phyloP scores from a whole-genome alignment of 2,888 invertebrate genomes.

The Gymnocheta viridis region DNA sequence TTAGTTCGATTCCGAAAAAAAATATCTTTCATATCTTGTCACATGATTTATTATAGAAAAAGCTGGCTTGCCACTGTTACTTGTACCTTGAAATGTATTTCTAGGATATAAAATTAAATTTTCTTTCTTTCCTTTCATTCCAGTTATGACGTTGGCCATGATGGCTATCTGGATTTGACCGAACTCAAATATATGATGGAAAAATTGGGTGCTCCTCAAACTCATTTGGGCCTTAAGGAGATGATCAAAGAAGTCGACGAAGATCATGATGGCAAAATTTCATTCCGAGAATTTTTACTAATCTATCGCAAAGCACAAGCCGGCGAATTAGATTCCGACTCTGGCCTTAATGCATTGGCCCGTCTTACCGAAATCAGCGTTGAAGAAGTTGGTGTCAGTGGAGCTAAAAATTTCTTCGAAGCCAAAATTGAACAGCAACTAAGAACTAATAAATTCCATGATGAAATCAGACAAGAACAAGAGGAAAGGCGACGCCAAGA shows the following conservation, averaged over 20 bases:
- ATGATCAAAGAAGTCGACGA: constrained; percentile 97
- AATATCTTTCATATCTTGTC: too few species aligned
- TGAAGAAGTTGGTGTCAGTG: constrained; percentile 96
- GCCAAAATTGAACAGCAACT: constrained; percentile 95
- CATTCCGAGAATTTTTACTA: constrained; percentile 93
- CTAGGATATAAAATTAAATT: background rate
- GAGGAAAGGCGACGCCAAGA: constrained; percentile 92
- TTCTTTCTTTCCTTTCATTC: constrained; percentile 8
- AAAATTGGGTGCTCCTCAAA: constrained; percentile 96
- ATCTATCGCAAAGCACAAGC: constrained; percentile 94
- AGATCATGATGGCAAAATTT: constrained; percentile 92
- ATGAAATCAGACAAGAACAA: constrained; percentile 95
- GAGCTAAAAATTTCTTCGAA: constrained; percentile 97
- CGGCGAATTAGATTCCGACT: constrained; percentile 93
- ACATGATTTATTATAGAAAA: too few species aligned
- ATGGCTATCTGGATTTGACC: constrained; percentile 93
- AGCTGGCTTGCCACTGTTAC: too few species aligned
- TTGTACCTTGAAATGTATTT: too few species aligned
- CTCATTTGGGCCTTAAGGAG: constrained; percentile 95
- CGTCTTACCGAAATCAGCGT: constrained; percentile 95
- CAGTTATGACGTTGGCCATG: constrained; percentile 95
- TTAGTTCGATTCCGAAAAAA: too few species aligned
- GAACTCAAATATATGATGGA: constrained; percentile 99
- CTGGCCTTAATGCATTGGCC: constrained; percentile 93
- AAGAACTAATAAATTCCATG: constrained; percentile 93